Base-by-base conservation (phyloP, 2,797 vertebrate species). In the Distichodus sexfasciatus region DNA sequence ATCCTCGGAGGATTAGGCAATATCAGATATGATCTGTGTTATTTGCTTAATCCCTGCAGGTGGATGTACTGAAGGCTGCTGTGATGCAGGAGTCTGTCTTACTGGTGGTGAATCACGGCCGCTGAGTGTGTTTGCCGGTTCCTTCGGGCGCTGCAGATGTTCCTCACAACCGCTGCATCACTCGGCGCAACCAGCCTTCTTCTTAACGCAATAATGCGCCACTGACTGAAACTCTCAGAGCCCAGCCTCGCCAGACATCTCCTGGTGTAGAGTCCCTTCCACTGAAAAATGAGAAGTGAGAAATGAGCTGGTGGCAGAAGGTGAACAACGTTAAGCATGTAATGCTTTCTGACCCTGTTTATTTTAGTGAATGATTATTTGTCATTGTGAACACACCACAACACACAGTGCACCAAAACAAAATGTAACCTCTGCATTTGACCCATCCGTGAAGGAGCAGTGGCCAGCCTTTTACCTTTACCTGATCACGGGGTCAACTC, bases 151-250 rank as follows among this genome's bases (percentile, higher is more conserved):
- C 44, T 59, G 62, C 43, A 60, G 24, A 69, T 48, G n/a, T 14
- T 47, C 23, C 58, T 72, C 23, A 57, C 26, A 28, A 67, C 11
- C 9, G 46, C 41, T 9, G 51, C 1, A 23, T 58, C 29, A 7
- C 61, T 61, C 50, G 75, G 33, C 23, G 48, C 50, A 47, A 61
- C 48, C n/a, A 80, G 75, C 50, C 75, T 60, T 58, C 64, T 70
- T 58, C 69, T 51, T 29, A 80, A 47, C 9, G 55, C 61, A 36
- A 41, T 57, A 38, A 72, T 31, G 4, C 24, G 12, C 21, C 19
- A 53, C 44, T 58, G 29, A 35, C 35, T 11, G 33, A 19, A 44
- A 19, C 3, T 17, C 23, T 26, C 24, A 10, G 53, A 8, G 21
- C 17, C 14, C 7, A 23, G 11, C 24, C 40, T 38, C 19, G 4